These are phyloP conservation scores for Drosophila neutralis DNA, from an alignment of 2,888 invertebrate genomes.

Conservation along the genomic window DNA sequence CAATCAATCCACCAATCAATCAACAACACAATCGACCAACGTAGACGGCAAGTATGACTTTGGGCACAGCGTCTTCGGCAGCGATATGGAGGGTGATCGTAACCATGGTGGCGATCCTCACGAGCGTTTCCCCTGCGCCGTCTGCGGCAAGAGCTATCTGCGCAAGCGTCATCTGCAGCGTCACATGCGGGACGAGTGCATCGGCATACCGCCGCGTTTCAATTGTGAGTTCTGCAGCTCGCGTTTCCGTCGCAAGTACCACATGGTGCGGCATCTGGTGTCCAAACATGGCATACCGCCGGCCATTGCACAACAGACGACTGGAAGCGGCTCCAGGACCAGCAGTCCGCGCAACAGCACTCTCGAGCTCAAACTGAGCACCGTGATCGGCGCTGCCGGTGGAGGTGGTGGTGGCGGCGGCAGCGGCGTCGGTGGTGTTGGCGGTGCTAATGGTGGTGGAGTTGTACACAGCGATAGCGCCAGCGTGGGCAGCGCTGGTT, in stretches of 20 bases:
- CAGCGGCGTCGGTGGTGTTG: conserved; percentile 7
- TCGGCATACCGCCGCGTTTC: conserved; percentile 86
- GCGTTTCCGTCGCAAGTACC: conserved; percentile 86
- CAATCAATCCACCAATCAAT: conserved; percentile 6
- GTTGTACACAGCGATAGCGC: conserved; percentile 56
- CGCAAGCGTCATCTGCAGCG: conserved; percentile 87
- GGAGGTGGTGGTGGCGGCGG: conserved; percentile 9
- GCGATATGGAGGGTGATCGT: conserved; percentile 39
- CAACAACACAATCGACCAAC: conserved; percentile 19
- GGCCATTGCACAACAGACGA: conserved; percentile 77
- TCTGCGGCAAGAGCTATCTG: conserved; percentile 87
- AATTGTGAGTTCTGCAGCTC: conserved; percentile 85
- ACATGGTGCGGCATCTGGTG: conserved; percentile 85
- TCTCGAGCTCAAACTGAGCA: conserved; percentile 43
- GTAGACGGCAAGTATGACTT: conserved; percentile 62
- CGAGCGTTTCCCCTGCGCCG: conserved; percentile 86
- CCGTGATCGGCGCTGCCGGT: conserved; percentile 5
- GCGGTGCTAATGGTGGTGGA: conserved; percentile 34
- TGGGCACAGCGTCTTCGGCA: conserved; percentile 62
- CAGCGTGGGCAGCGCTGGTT: conserved; percentile 68
- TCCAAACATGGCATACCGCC: conserved; percentile 84
- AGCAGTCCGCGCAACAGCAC: conserved; percentile 38
- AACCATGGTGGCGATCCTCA: conserved; percentile 37
- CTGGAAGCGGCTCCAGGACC: conserved; percentile 65
- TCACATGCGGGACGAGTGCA: conserved; percentile 86